phyloP scores from a whole-genome alignment of 2,797 vertebrate species.

The Silurus lanzhouensis region DNA sequence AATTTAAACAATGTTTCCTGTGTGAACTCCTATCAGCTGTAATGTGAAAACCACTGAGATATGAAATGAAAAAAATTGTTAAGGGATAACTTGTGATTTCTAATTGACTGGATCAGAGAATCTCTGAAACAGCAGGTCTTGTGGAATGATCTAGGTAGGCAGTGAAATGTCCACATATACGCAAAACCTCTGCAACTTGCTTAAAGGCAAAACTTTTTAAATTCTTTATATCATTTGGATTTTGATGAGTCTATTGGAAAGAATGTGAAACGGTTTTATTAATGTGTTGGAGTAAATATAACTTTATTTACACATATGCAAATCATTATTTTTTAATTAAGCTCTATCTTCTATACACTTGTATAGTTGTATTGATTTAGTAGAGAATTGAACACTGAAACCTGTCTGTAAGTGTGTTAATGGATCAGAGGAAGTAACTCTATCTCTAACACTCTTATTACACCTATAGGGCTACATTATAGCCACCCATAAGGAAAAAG shows the following conservation, averaged over 20 bases:
- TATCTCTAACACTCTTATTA: slow-evolving; percentile 47
- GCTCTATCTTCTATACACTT: background rate
- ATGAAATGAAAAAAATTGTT: too few species aligned
- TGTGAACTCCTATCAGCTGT: background rate
- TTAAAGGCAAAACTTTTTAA: background rate
- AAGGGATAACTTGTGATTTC: too few species aligned
- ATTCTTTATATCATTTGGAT: background rate
- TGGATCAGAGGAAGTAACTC: slow-evolving; percentile 45
- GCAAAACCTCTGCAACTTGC: background rate
- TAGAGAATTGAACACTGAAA: background rate
- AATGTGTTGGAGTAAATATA: too few species aligned
- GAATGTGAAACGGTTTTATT: background rate
- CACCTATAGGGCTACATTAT: slow-evolving; percentile 42
- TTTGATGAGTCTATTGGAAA: background rate
- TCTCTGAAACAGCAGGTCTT: too few species aligned
- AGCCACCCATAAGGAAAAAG: slow-evolving; percentile 45
- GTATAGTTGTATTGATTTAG: background rate
- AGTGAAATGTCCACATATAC: too few species aligned
- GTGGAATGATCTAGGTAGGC: too few species aligned
- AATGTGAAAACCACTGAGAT: too few species aligned
- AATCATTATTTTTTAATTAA: too few species aligned
- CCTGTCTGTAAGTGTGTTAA: slow-evolving; percentile 22
- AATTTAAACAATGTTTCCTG: background rate
- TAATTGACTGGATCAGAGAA: too few species aligned
- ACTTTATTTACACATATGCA: too few species aligned